phyloP scores from a whole-genome alignment of 2,113 vertebrate genomes.

The Sapajus apella region DNA sequence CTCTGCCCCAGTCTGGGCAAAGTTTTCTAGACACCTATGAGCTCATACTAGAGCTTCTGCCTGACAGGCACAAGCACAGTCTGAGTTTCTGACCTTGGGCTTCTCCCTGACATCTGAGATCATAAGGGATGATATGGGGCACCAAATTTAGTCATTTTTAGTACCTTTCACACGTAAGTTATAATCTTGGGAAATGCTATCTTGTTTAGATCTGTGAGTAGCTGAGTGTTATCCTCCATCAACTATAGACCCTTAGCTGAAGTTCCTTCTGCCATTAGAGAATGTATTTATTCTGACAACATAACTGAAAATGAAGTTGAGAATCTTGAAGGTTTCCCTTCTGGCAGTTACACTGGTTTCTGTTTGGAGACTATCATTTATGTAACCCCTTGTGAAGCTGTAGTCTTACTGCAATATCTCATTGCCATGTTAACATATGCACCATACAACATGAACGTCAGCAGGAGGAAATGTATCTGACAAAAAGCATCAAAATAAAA shows the following conservation, averaged over 20 bases:
- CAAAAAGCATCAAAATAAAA: constrained; percentile 3
- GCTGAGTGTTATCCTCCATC: not conserved
- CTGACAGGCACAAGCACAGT: not conserved
- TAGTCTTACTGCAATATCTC: not conserved
- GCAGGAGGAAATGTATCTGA: not conserved
- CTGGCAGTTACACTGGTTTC: not conserved
- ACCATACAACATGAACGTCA: not conserved
- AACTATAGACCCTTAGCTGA: not conserved
- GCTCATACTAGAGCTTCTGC: not conserved
- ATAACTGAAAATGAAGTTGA: not conserved
- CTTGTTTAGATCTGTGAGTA: not conserved
- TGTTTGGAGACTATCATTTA: not conserved
- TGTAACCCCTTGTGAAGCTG: not conserved
- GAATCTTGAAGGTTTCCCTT: not conserved
- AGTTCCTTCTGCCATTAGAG: not conserved
- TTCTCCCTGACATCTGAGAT: not conserved
- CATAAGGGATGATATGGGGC: not conserved
- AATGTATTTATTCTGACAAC: not conserved
- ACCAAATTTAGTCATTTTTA: not conserved
- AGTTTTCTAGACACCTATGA: not conserved
- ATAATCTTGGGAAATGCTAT: not conserved
- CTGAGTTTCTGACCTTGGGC: not conserved
- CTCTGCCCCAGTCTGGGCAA: not conserved
- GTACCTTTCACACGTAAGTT: not conserved
- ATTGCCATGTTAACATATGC: not conserved